A percentile compares a stretch with the other conserved stretches of the same genome.
phyloP scores from a whole-genome alignment of 2,113 vertebrate species.

The Cairina moschata region DNA sequence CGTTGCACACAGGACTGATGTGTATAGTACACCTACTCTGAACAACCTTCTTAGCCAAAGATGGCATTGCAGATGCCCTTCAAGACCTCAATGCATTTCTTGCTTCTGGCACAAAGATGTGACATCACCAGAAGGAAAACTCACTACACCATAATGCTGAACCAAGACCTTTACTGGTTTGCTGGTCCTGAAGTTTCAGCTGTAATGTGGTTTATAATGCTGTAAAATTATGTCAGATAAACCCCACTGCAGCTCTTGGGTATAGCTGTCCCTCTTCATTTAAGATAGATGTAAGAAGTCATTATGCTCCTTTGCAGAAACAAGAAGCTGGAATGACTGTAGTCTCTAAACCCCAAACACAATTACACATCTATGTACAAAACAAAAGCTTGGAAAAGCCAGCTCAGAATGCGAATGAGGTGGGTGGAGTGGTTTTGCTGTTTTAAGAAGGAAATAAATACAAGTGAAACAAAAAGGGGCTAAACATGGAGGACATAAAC shows the following conservation, averaged over 20 bases:
- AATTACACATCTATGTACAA: constrained; percentile 21
- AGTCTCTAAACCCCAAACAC: constrained; percentile 58
- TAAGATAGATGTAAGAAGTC: constrained; percentile 22
- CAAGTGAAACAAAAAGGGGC: neutral
- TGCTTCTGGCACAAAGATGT: neutral
- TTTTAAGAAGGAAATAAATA: neutral
- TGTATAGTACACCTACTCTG: neutral
- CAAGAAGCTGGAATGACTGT: constrained; percentile 14
- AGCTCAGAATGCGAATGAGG: neutral
- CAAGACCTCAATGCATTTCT: neutral
- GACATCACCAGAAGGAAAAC: neutral
- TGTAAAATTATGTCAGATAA: constrained; percentile 50
- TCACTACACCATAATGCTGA: neutral
- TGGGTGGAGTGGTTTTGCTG: neutral
- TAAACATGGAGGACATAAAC: neutral
- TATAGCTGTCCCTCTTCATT: constrained; percentile 56
- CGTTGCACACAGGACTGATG: neutral
- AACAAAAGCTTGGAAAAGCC: constrained; percentile 22
- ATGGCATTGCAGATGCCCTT: neutral
- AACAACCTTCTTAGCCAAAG: neutral
- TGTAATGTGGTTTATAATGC: constrained; percentile 10
- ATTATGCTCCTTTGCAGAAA: constrained; percentile 36
- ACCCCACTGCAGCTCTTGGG: constrained; percentile 17
- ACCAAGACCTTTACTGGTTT: neutral
- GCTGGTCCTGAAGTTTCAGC: neutral